Evolutionary conservation across 2,113 vertebrate species (phyloP), one percentile per base, ranked within the genome.

Genomic region (Nycticryphes semicollaris): DNA sequence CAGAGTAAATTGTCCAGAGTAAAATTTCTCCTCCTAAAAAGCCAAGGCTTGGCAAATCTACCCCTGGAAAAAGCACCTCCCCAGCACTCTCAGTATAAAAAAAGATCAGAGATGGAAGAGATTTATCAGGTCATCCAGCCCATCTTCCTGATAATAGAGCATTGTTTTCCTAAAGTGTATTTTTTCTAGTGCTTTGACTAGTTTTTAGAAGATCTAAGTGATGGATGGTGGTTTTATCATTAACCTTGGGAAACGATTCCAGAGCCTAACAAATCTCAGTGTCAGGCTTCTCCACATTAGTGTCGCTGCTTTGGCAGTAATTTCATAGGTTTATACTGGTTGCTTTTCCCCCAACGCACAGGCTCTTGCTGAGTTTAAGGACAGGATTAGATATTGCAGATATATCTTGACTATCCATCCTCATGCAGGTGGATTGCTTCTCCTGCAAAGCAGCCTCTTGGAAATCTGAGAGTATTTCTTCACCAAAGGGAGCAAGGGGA

Each of bases 211-310:
- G 41, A 56, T 41, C 31, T 94, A 95, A 94, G 88, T 96, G 90
- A 97, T 96, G 74, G 48, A 95, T 97, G 35, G 4, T 60, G 73
- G 63, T 96, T 95, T 96, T 94, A 94, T 89, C 95, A 84, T 95
- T 96, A 97, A 95, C 94, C 94, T 93, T 90, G 86, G 78, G 77
- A 96, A 96, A 84, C 0, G 1, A 43, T 76, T 96, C 35, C 62
- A 84, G 45, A 89, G 23, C 21, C 67, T 91, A 89, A 93, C 69
- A 94, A 89, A 96, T 93, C 90, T 95, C 57, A 20, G n/a, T 84
- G 86, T 79, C 94, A 87, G 67, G 31, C 81, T 89, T 89, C 56
- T 81, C 41, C 63, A 84, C 79, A 75, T 72, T 90, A 93, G 30
- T 43, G 77, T 43, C 31, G 41, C 41, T 90, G 47, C 25, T 72